These are phyloP conservation scores for Synergus itoensis DNA, from an alignment of 2,888 invertebrate species.

Conservation along the genomic window DNA sequence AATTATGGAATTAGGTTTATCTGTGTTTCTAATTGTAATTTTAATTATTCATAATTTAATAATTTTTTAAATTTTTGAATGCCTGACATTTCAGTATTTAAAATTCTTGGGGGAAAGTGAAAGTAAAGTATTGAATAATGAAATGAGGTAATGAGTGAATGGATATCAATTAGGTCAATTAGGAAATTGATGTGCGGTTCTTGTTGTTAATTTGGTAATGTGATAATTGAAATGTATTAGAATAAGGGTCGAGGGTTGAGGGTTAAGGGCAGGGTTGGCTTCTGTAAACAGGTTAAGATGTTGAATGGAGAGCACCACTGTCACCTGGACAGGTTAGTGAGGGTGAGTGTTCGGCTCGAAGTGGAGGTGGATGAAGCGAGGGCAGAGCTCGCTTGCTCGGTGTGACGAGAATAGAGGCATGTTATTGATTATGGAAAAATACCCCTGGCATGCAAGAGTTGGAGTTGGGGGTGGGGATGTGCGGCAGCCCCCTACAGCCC, in stretches of 20 bases:
- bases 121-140: constrained; percentile 3
- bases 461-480: constrained; percentile 52
- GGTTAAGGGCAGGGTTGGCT: constrained; percentile 6
- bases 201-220: background rate
- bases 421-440: constrained; percentile 76
- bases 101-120: background rate
- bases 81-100: no score
- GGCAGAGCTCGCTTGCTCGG: constrained; percentile 68
- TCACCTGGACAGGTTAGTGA: constrained; percentile 71
- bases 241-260: background rate
- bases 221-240: constrained; percentile 25
- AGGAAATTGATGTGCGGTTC: constrained; percentile 2
- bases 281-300: constrained; percentile 35
- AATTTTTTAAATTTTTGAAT: no score
- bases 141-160: constrained; percentile 16
- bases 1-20: no score
- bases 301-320: constrained; percentile 64
- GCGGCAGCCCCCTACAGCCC: constrained; percentile 52
- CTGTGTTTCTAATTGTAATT: no score
- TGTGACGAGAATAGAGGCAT: constrained; percentile 75
- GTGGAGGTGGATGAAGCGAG: constrained; percentile 55
- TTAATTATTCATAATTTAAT: no score
- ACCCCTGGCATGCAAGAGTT: constrained; percentile 64
- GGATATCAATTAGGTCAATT: constrained; percentile 13
- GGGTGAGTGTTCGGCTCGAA: constrained; percentile 54